These are phyloP conservation scores for Rhinoderma darwinii DNA, from an alignment of 2,113 vertebrate genomes.

Conservation along the genomic window DNA sequence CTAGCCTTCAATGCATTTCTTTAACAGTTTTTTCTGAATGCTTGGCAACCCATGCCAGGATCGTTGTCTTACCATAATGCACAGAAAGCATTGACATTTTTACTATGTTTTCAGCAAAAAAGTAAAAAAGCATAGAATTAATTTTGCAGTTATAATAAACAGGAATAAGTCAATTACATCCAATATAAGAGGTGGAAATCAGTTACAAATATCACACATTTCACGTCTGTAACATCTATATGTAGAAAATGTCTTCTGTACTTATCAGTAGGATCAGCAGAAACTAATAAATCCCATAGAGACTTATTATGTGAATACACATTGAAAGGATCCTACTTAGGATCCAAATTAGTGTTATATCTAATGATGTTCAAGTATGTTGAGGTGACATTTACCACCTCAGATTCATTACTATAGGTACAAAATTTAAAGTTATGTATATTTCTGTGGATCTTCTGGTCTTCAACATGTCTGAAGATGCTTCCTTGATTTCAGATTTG, in stretches of 20 bases:
- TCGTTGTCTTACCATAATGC: background rate
- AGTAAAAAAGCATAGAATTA: background rate
- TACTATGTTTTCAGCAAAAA: background rate
- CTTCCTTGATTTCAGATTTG: background rate
- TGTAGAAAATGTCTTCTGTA: background rate
- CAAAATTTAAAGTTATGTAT: background rate
- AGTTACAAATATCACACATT: background rate
- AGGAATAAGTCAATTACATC: background rate
- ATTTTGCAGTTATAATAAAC: background rate
- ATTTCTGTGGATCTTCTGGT: background rate
- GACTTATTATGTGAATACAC: slow-evolving; percentile 11
- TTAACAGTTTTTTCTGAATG: background rate
- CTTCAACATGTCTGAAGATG: background rate
- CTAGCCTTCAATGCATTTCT: background rate
- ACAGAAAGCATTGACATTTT: background rate
- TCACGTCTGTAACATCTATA: background rate
- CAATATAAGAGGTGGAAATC: background rate
- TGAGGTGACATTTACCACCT: background rate
- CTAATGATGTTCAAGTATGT: background rate
- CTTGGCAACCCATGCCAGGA: background rate
- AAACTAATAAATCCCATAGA: slow-evolving; percentile 20
- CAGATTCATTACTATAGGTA: background rate
- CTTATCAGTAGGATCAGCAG: background rate
- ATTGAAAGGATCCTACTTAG: background rate
- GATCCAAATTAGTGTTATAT: background rate